Percentiles rank a stretch among this genome's conserved stretches.
These are phyloP conservation scores for Microplitis mediator DNA, from an alignment of 1,140 invertebrate genomes.

Conservation along the genomic window DNA sequence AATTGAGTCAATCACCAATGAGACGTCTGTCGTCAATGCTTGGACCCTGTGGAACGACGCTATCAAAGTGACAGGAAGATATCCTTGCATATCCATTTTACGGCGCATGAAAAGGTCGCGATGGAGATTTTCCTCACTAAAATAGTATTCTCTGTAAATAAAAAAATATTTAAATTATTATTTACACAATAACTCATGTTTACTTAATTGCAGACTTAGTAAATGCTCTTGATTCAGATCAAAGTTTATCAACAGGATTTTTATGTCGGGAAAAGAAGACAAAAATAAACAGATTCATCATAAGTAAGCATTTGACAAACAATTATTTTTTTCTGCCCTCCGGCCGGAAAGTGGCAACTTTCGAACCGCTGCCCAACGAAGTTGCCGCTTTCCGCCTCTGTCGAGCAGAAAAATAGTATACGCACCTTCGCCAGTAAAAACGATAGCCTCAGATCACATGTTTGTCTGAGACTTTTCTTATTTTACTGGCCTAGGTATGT, in stretches of 20 bases:
- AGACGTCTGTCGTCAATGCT: conserved; percentile 82
- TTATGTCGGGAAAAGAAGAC: conserved; percentile 62
- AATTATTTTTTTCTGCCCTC: too few relatives aligned
- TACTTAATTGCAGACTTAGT: too few relatives aligned
- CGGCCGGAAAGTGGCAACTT: too few relatives aligned
- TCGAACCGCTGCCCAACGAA: too few relatives aligned
- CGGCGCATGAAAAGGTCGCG: conserved; percentile 95
- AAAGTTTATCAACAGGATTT: conserved; percentile 35
- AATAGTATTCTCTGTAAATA: conserved; percentile 94
- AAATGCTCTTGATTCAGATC: conserved; percentile 34
- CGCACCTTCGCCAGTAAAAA: too few relatives aligned
- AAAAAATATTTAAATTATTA: conserved; percentile 21
- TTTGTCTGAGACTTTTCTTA: too few relatives aligned
- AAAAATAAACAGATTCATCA: conserved; percentile 50
- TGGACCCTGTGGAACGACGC: conserved; percentile 95
- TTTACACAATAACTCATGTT: not conserved
- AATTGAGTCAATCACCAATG: conserved; percentile 82
- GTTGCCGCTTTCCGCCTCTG: too few relatives aligned
- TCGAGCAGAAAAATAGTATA: too few relatives aligned
- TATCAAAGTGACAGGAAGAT: conserved; percentile 89
- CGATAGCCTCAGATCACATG: too few relatives aligned
- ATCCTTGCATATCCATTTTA: conserved; percentile 95
- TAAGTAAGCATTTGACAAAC: not conserved
- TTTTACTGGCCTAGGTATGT: too few relatives aligned
- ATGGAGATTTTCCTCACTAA: conserved; percentile 94